A percentile compares a stretch with the other conserved stretches of the same genome.
phyloP scores from a whole-genome alignment of 2,113 vertebrate species.

The Australoheros scitulus region DNA sequence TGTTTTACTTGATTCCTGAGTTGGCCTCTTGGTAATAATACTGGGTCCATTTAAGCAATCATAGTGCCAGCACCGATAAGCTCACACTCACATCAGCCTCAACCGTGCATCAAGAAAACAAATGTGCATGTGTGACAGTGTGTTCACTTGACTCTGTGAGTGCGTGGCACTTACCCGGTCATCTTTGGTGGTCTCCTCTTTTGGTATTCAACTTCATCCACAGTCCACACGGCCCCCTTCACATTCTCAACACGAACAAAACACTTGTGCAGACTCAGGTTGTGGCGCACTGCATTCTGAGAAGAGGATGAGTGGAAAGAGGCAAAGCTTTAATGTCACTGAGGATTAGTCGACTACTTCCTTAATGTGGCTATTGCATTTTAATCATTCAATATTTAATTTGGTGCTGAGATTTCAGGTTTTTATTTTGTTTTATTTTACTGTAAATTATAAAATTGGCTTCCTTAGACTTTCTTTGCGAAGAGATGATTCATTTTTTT shows the following conservation, averaged over 20 bases:
- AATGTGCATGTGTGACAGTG: not conserved
- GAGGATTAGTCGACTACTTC: not conserved
- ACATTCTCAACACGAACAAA: constrained; percentile 99
- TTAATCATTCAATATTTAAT: constrained; percentile 2
- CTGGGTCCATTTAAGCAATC: constrained; percentile 69
- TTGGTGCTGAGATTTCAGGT: not conserved
- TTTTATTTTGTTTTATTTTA: not conserved
- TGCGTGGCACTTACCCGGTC: constrained; percentile 86
- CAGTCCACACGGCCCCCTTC: constrained; percentile 98
- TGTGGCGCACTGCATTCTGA: constrained; percentile 98
- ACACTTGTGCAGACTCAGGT: constrained; percentile 99
- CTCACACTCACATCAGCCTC: constrained; percentile 51
- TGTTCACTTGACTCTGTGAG: constrained; percentile 21
- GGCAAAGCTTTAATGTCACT: not conserved
- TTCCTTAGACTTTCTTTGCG: not conserved
- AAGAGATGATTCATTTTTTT: not conserved
- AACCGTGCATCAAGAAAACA: constrained; percentile 8
- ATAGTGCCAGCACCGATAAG: constrained; percentile 70
- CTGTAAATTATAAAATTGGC: too few species aligned
- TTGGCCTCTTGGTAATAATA: constrained; percentile 67
- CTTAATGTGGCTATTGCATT: not conserved
- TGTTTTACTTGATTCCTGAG: constrained; percentile 49
- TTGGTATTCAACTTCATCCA: constrained; percentile 99
- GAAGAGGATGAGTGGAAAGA: not conserved
- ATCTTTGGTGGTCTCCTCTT: constrained; percentile 99